Evolutionary conservation across 2,797 vertebrate species (phyloP).

Genomic region (Liasis olivaceus): DNA sequence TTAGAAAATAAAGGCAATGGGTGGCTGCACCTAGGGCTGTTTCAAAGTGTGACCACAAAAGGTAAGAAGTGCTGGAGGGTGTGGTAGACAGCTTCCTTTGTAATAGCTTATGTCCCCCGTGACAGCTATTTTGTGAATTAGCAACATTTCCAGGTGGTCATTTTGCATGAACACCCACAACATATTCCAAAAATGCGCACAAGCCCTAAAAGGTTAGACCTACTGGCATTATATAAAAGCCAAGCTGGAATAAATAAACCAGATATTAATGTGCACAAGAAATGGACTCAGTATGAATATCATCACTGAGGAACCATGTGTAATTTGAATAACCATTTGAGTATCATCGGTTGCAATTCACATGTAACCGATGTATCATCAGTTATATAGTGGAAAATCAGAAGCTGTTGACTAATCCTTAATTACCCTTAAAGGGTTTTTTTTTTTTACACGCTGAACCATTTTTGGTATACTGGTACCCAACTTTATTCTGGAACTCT

Average conservation of each 20-base stretch:
- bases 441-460: not conserved
- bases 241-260: not conserved
- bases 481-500: not conserved
- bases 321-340: not conserved
- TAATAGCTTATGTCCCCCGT: not conserved
- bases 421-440: not conserved
- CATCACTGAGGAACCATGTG: not conserved
- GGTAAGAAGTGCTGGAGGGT: not conserved
- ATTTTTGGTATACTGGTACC: not conserved
- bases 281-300: not conserved
- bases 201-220: not conserved
- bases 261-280: not conserved
- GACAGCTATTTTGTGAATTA: not conserved
- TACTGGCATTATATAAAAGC: not conserved
- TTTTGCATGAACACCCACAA: not conserved
- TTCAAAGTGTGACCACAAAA: not conserved
- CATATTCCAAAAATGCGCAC: not conserved
- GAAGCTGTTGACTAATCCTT: not conserved
- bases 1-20: not conserved
- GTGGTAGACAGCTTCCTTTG: not conserved
- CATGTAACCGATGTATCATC: not conserved
- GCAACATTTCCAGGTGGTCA: not conserved
- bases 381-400: not conserved
- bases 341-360: not conserved
- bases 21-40: not conserved